A percentile compares a stretch with the other conserved stretches of the same genome.
Evolutionary conservation across 2,797 vertebrate species (phyloP).

Genomic region (Catharus ustulatus): DNA sequence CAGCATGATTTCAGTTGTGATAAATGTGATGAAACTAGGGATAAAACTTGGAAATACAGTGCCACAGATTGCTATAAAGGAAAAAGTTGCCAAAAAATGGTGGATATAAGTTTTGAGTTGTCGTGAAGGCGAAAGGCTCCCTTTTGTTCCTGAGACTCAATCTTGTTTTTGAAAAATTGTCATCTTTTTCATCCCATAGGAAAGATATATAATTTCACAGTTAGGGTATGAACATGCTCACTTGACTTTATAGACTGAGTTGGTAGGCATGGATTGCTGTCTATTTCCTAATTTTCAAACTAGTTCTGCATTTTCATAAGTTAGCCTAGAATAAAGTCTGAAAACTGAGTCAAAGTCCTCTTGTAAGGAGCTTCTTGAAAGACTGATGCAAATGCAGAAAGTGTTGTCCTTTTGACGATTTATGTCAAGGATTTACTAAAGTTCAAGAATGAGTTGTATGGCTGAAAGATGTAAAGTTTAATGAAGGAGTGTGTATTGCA

Average conservation of each 20-base stretch:
- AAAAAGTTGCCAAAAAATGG: neutral
- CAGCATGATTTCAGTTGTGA: neutral
- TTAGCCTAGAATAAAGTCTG: neutral
- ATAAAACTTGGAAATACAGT: neutral
- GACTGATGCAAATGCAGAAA: neutral
- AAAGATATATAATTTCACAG: neutral
- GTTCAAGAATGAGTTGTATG: neutral
- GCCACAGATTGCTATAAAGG: neutral
- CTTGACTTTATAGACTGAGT: neutral
- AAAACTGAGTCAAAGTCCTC: neutral
- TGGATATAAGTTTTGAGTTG: neutral
- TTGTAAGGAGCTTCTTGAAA: constrained; percentile 16
- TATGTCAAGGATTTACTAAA: constrained; percentile 33
- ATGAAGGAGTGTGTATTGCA: constrained; percentile 19
- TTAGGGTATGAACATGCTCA: neutral
- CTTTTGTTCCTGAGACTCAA: neutral
- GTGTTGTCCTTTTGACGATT: neutral
- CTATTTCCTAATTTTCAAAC: neutral
- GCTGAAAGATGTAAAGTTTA: constrained; percentile 34
- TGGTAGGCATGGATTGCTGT: neutral
- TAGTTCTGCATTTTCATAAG: neutral
- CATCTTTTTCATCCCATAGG: neutral
- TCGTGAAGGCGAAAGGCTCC: neutral
- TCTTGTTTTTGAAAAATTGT: neutral
- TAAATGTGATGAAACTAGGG: neutral